These are phyloP conservation scores for Chaenodraco wilsoni DNA, from an alignment of 2,797 vertebrate species.

Conservation along the genomic window DNA sequence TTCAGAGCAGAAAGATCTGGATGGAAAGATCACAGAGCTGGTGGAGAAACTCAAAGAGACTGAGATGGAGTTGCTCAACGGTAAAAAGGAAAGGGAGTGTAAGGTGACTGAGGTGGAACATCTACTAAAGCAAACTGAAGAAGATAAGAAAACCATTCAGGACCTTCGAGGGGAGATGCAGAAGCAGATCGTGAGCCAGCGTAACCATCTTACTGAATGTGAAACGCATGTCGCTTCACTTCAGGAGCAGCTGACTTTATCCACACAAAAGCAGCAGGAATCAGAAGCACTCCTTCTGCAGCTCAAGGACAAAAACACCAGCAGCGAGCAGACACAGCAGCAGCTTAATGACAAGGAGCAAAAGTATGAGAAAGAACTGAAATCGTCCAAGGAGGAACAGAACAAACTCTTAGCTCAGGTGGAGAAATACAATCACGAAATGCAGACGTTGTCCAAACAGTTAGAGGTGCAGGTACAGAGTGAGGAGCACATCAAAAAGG, in stretches of 20 bases:
- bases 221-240: slow-evolving; percentile 83
- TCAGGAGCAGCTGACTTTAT: slow-evolving; percentile 83
- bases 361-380: slow-evolving; percentile 84
- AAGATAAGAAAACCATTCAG: slow-evolving; percentile 80
- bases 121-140: slow-evolving; percentile 79
- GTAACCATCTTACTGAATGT: slow-evolving; percentile 82
- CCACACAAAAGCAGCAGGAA: slow-evolving; percentile 79
- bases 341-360: slow-evolving; percentile 80
- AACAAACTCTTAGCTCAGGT: slow-evolving; percentile 84
- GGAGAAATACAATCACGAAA: slow-evolving; percentile 77
- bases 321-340: slow-evolving; percentile 74
- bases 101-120: slow-evolving; percentile 81
- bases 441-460: slow-evolving; percentile 76
- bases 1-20: slow-evolving; percentile 84
- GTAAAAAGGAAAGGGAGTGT: slow-evolving; percentile 75
- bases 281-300: slow-evolving; percentile 75
- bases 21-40: slow-evolving; percentile 81
- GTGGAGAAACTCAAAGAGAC: slow-evolving; percentile 77
- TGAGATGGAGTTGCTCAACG: slow-evolving; percentile 77
- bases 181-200: slow-evolving; percentile 71
- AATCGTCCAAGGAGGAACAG: slow-evolving; percentile 84
- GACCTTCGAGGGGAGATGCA: slow-evolving; percentile 84
- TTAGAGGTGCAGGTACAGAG: slow-evolving; percentile 73
- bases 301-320: slow-evolving; percentile 72
- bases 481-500: slow-evolving; percentile 67